A percentile compares a stretch with the other conserved stretches of the same genome.
phyloP scores from a whole-genome alignment of 1,140 invertebrate species.

The Medauroidea extradentata region DNA sequence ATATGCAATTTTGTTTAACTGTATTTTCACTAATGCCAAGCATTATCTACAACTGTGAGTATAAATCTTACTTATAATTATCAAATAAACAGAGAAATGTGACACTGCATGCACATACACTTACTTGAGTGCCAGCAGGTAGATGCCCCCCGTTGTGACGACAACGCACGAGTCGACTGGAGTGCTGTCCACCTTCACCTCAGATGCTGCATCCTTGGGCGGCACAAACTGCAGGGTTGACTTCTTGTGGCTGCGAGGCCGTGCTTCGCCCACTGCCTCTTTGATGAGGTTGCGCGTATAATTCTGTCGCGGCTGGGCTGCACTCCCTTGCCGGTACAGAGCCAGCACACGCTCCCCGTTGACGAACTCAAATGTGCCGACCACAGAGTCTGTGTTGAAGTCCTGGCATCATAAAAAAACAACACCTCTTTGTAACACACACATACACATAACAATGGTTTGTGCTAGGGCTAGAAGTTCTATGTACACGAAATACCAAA shows the following conservation, averaged over 20 bases:
- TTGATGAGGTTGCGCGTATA: no score
- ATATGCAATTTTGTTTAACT: no score
- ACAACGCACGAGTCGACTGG: constrained; percentile 63
- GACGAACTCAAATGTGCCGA: constrained; percentile 8
- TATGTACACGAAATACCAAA: no score
- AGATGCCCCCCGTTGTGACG: constrained; percentile 63
- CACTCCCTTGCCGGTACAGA: constrained; percentile 3
- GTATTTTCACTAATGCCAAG: no score
- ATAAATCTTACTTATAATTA: no score
- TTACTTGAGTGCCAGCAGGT: constrained; percentile 64
- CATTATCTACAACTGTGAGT: no score
- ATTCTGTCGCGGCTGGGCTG: constrained; percentile 2
- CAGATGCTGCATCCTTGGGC: constrained; percentile 47
- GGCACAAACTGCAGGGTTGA: constrained; percentile 30
- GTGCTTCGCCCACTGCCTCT: background rate
- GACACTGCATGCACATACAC: no score
- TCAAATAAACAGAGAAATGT: no score
- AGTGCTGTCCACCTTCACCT: constrained; percentile 46
- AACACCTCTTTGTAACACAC: no score
- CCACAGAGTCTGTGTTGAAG: constrained; percentile 13
- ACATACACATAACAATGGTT: no score
- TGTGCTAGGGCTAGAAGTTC: no score
- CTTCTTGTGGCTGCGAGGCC: background rate
- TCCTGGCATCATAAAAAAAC: constrained; percentile 5
- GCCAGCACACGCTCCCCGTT: constrained; percentile 1